Base-by-base conservation (phyloP, 2,888 invertebrate genomes). In the Parelbella ahira region DNA sequence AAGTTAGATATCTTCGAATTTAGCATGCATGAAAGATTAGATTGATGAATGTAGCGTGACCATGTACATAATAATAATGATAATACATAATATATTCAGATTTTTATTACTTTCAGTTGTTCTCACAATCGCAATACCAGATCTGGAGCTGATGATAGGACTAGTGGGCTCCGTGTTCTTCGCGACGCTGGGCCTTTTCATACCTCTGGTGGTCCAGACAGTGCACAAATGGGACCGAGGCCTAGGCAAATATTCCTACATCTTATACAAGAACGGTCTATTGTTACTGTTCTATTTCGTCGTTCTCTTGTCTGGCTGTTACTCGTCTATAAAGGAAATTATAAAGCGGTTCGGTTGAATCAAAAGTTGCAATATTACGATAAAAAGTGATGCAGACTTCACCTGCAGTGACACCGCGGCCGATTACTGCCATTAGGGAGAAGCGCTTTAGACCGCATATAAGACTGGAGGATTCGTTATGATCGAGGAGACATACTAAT, bases 101-200 rank as follows among this genome's bases (percentile, higher is more conserved):
- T n/a, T n/a, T n/a, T n/a, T n/a, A n/a, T n/a, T n/a, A n/a, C n/a
- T 90, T 71, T 58, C 90, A 89, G 94, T 95, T 51, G 83, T 89
- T 3, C 67, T 96, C 32, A 94, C 95, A 0, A 90, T 92, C 1
- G 89, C 92, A 2, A 93, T 97, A 12, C 96, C 97, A 1, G 91
- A 95, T 55, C 75, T 97, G 42, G 95, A 94, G 44, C 90, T 96
- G 0, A 92, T 97, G 48, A 97, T 98, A 49, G 93, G 95, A 3
- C 82, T 98, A 23, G 95, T 97, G 0, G 97, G 97, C 1, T 93
- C 97, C 1, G 89, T 92, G 4, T 92, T 92, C 58, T 91, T 93
- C 60, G 92, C 93, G 2, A 90, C 91, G 4, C 82, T 92, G 36
- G 96, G 97, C 0, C 88, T 95, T 6, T 86, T 92, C 30, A 91